Conservation (phyloP, 2,797 vertebrate genomes). For the Falco peregrinus region DNA sequence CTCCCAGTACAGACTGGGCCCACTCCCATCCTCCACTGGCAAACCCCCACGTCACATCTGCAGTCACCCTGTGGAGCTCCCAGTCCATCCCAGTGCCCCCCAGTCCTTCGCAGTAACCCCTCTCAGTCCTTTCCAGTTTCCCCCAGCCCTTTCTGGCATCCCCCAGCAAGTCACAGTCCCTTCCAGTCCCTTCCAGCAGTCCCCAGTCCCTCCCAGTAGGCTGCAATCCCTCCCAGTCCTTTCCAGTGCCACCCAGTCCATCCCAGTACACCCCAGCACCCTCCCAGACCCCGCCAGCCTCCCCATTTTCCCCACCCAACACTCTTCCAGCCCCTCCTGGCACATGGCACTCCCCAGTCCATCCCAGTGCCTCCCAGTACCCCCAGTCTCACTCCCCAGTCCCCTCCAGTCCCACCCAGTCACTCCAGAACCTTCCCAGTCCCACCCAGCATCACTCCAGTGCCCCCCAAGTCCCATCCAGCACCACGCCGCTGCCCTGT, state of each 20-base stretch:
- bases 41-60: too few species aligned
- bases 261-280: neutral
- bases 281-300: neutral
- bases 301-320: neutral
- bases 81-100: neutral
- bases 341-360: neutral
- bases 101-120: neutral
- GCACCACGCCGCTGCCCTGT: neutral
- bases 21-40: neutral
- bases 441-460: neutral
- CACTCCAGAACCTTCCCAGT: neutral
- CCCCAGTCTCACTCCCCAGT: neutral
- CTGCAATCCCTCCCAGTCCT: neutral
- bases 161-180: neutral
- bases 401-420: neutral
- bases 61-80: neutral
- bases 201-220: neutral
- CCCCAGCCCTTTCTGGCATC: neutral
- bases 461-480: neutral
- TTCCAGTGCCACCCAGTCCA: neutral
- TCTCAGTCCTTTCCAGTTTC: neutral
- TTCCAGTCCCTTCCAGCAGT: neutral
- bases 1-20: neutral
- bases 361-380: neutral
- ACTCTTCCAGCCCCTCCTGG: neutral